Conservation (phyloP, 1,140 invertebrate species). For the Homarus americanus region DNA sequence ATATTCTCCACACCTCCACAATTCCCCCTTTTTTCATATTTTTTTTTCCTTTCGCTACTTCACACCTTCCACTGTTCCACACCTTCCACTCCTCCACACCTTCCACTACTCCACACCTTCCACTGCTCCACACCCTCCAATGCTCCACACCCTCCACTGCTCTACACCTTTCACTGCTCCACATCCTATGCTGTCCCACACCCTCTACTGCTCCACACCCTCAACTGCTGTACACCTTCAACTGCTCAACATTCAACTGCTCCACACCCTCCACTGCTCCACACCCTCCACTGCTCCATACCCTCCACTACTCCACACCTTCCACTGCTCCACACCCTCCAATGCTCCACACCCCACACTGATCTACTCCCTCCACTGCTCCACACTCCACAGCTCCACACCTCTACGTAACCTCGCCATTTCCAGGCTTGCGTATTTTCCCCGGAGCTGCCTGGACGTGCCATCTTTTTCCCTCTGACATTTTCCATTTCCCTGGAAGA, state of each 20-base stretch:
- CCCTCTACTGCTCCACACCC: neutral
- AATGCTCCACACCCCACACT: neutral
- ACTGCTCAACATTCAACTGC: neutral
- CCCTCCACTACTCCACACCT: neutral
- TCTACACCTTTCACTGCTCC: neutral
- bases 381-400: slow-evolving; percentile 5
- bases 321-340: neutral
- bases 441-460: slow-evolving; percentile 66
- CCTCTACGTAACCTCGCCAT: slow-evolving; percentile 56
- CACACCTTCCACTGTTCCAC: too few relatives aligned
- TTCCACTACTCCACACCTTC: neutral
- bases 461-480: slow-evolving; percentile 75
- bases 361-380: too few relatives aligned
- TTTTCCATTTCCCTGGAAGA: slow-evolving; percentile 75
- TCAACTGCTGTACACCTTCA: neutral
- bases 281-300: neutral
- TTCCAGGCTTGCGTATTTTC: slow-evolving; percentile 68
- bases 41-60: too few relatives aligned
- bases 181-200: too few relatives aligned
- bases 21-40: too few relatives aligned
- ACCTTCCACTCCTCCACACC: too few relatives aligned
- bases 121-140: neutral
- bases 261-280: neutral
- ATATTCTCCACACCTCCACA: too few relatives aligned
- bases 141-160: too few relatives aligned